A percentile compares a stretch with the other conserved stretches of the same genome.
These are phyloP conservation scores for Lasiommata megera DNA, from an alignment of 2,888 invertebrate species.

Conservation along the genomic window DNA sequence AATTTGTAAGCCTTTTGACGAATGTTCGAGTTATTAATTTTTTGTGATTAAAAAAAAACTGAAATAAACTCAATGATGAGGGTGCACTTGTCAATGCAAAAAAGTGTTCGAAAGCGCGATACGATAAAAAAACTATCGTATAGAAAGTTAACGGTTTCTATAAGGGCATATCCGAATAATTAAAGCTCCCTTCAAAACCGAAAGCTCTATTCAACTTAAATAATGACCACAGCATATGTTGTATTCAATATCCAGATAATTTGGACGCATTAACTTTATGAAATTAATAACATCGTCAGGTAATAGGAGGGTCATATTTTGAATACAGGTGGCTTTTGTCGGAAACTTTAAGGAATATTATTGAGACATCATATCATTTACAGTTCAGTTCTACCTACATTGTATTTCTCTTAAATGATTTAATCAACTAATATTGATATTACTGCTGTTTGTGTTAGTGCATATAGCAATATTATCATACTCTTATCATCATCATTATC, in stretches of 20 bases:
- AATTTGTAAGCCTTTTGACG: neutral
- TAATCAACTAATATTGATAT: too few species aligned
- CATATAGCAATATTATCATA: too few species aligned
- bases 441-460: too few species aligned
- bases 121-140: conserved; percentile 32
- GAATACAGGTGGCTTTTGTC: neutral
- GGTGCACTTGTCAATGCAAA: neutral
- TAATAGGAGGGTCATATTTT: conserved; percentile 18
- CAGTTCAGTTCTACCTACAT: too few species aligned
- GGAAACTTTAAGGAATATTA: neutral
- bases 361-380: too few species aligned
- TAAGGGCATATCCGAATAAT: conserved; percentile 51
- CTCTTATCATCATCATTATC: too few species aligned
- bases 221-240: conserved; percentile 64
- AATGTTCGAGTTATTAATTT: conserved; percentile 2
- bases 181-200: conserved; percentile 55
- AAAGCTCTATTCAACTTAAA: conserved; percentile 50
- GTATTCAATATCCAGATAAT: conserved; percentile 22
- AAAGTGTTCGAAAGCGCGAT: conserved; percentile 10
- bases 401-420: too few species aligned
- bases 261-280: conserved; percentile 24
- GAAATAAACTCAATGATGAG: neutral
- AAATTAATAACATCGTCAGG: conserved; percentile 27
- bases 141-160: conserved; percentile 49
- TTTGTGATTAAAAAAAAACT: neutral